Conservation (phyloP, 2,888 invertebrate genomes). For the Callimorpha dominula region DNA sequence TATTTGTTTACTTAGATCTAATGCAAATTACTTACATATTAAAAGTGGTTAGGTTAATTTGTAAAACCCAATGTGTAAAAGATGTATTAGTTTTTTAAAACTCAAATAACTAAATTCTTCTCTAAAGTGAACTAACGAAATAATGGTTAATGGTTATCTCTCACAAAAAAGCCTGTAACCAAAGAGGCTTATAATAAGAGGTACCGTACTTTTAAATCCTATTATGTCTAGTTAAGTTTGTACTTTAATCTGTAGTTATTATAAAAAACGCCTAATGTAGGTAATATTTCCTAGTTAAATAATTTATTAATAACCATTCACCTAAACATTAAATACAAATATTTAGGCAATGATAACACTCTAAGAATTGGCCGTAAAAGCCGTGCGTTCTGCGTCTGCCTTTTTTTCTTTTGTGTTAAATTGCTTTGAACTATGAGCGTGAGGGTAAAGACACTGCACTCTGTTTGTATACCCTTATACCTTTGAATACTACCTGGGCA, state of each 20-base stretch:
- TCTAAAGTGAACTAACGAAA: background rate
- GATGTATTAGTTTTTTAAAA: background rate
- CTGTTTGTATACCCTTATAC: background rate
- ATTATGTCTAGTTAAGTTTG: too few relatives aligned
- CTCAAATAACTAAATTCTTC: background rate
- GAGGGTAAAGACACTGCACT: background rate
- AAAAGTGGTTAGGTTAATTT: background rate
- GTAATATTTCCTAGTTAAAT: too few relatives aligned
- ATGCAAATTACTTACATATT: background rate
- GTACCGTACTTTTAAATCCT: too few relatives aligned
- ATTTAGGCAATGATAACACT: too few relatives aligned
- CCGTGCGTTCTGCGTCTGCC: background rate
- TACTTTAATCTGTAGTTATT: too few relatives aligned
- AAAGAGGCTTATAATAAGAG: too few relatives aligned
- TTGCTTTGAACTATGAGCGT: background rate
- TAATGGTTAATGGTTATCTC: too few relatives aligned
- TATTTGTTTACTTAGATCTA: too few relatives aligned
- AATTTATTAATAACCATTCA: too few relatives aligned
- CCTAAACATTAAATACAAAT: too few relatives aligned
- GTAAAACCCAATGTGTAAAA: background rate
- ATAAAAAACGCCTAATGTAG: too few relatives aligned
- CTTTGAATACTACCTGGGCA: background rate
- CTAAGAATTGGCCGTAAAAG: background rate
- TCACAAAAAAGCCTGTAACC: too few relatives aligned
- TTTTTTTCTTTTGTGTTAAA: background rate